Percentiles rank a stretch among this genome's conserved stretches.
phyloP scores from a whole-genome alignment of 2,888 invertebrate species.

The Xylophagus ater region DNA sequence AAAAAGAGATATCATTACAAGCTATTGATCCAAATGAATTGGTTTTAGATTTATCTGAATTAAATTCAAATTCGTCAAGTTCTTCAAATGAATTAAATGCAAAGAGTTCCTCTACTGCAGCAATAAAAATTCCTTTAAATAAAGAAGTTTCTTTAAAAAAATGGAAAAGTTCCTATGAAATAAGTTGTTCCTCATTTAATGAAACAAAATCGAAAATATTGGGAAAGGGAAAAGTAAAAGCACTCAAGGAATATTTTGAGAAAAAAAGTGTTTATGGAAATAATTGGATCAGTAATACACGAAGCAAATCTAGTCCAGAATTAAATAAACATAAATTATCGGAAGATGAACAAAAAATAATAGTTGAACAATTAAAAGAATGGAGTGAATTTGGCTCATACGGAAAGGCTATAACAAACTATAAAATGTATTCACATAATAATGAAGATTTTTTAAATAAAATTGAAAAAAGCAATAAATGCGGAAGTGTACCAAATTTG shows the following conservation, averaged over 20 bases:
- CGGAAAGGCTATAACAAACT: no score
- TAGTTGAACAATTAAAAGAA: conserved; percentile 34
- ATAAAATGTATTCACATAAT: no score
- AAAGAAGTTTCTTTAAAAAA: conserved; percentile 29
- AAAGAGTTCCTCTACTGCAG: not conserved
- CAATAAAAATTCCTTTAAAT: conserved; percentile 1
- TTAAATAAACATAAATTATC: conserved; percentile 26
- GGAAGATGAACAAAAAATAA: conserved; percentile 28
- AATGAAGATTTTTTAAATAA: conserved; percentile 7
- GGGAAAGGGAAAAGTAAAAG: conserved; percentile 58
- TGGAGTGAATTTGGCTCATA: conserved; percentile 35
- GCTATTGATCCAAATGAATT: conserved; percentile 15
- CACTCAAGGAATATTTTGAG: conserved; percentile 58
- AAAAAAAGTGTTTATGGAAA: conserved; percentile 6
- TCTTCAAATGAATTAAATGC: conserved; percentile 1
- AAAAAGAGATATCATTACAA: no score
- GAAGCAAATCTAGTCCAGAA: conserved; percentile 41
- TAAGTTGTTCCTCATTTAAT: conserved; percentile 9
- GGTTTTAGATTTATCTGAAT: conserved; percentile 30
- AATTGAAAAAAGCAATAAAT: conserved; percentile 7
- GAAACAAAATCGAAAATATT: conserved; percentile 29
- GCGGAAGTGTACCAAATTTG: conserved; percentile 13
- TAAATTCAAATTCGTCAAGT: conserved; percentile 23
- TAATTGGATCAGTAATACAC: conserved; percentile 25
- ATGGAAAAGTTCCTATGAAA: conserved; percentile 30